These are phyloP conservation scores for Plutomurus gul DNA, from an alignment of 1,140 invertebrate genomes.

Conservation along the genomic window DNA sequence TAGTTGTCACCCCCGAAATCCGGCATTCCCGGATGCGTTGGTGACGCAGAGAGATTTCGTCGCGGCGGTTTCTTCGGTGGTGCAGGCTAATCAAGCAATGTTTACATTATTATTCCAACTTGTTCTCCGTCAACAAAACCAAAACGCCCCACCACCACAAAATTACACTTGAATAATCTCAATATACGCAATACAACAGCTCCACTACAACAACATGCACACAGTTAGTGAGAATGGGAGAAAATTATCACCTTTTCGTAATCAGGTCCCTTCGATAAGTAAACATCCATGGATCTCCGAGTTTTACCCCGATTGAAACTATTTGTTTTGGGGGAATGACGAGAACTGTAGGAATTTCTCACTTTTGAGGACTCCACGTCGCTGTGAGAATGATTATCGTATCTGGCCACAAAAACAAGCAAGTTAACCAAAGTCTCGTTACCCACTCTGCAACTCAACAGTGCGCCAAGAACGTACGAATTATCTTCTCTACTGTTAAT, in stretches of 20 bases:
- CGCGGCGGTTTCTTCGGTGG: slow-evolving; percentile 86
- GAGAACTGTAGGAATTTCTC: slow-evolving; percentile 47
- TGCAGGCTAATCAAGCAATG: slow-evolving; percentile 63
- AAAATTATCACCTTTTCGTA: slow-evolving; percentile 48
- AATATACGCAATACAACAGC: not conserved
- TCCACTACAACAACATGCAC: too few relatives aligned
- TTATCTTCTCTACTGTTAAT: too few relatives aligned
- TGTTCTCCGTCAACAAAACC: not conserved
- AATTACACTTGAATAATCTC: not conserved
- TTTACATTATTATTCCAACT: not conserved
- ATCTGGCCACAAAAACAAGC: slow-evolving; percentile 27
- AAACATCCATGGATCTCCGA: slow-evolving; percentile 51
- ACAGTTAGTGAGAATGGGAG: not conserved
- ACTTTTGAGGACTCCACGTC: slow-evolving; percentile 37
- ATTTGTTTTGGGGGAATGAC: slow-evolving; percentile 50
- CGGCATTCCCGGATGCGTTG: slow-evolving; percentile 68
- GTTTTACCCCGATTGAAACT: slow-evolving; percentile 47
- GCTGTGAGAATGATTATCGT: slow-evolving; percentile 51
- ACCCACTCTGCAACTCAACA: too few relatives aligned
- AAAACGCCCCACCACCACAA: not conserved
- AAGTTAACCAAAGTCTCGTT: too few relatives aligned
- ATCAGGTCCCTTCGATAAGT: slow-evolving; percentile 53
- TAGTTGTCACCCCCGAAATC: slow-evolving; percentile 61
- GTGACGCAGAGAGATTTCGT: slow-evolving; percentile 80
- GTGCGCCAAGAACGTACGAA: too few relatives aligned